Evolutionary conservation across 2,797 vertebrate species (phyloP), one percentile per base, ranked within the genome.

Genomic region (Tarsius wallacei): DNA sequence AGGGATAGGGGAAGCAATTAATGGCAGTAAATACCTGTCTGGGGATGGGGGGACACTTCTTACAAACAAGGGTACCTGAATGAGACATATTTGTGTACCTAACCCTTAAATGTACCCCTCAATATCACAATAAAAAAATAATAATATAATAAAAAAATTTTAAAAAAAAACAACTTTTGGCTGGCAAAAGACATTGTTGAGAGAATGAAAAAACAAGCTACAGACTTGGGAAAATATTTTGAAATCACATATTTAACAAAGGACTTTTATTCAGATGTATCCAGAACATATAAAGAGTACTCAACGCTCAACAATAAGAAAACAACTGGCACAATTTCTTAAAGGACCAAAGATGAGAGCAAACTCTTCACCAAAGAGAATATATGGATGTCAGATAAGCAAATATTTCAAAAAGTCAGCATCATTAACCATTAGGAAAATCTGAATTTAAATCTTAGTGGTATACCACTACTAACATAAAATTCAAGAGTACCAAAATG

Each of bases 221-320:
- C 13, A 95, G 14, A 74, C 13, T 55, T 26, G 33, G 55, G 53
- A 82, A 96, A 95, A 76, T 85, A 57, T 85, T 88, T 86, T 91
- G 61, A 86, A 93, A 82, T 86, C 51, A 91, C 42, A n/a, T 91
- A 17, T 57, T 66, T 77, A 74, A 91, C 73, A 95, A 88, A 93
- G 31, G n/a, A 71, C 51, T 81, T 93, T 10, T 61, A 74, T 86
- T 51, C 68, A 93, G 22, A 64, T 93, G 10, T 61, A 74, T 86
- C 57, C 68, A 93, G 22, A 64, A 91, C 91, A 86, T 19, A 59
- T 15, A 55, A 81, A 89, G 19, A 73, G 63, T 87, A 42, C 53
- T 85, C 80, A 90, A 85, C 4, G 55, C 31, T 53, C 24, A 28
- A 61, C 42, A 84, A 26, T 42, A 55, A 15, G 24, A 73, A 77